Base-by-base conservation (phyloP, 2,113 vertebrate species). In the Ascaphus truei region DNA sequence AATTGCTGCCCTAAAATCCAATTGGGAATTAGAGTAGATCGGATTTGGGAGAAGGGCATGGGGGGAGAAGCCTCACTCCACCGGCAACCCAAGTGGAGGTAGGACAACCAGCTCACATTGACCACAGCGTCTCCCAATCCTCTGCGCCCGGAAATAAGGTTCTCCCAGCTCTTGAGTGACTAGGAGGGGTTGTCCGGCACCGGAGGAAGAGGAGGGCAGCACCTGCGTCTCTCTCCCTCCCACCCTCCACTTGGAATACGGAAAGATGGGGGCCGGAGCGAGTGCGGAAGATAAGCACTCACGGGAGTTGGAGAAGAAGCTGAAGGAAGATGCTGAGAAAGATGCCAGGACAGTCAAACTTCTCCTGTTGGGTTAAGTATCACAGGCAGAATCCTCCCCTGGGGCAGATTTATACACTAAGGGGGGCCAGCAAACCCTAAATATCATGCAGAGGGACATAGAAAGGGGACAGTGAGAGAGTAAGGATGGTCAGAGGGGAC, bases 301-400 rank as follows among this genome's bases (percentile, higher is more conserved):
- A 71, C 92, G 86, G 0, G 95, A 99, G 77, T 84, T 99, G 75
- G 96, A 99, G 83, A 99, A 96, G 86, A 99, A 93, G 79, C 89
- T 99, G 75, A 98, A 96, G 73, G 96, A 98, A 73, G 97, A 99
- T 1, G 97, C 93, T 0, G 97, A 99, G 77, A 94, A 83, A 72
- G 97, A 99, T 48, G 96, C 97, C 71, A 93, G 96, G 74, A 98
- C 96, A 0, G 97, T 99, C 81, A 99, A 99, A 78, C 89, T 99
- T 78, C 93, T 99, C 77, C 93, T 99, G 74, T 87, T 99, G 80
- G 96, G 97, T 99, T n/a, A 95, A 87, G 81, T 71, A 33, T 8
- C 4, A 23, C n/a, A 39, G 68, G 62, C 26, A 34, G 7, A 27
- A 79, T 27, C 30, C 9, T 2, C 36, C 47, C 60, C 23, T 15